Evolutionary conservation across 2,888 invertebrate species (phyloP).

Genomic region (Odontothrips loti): DNA sequence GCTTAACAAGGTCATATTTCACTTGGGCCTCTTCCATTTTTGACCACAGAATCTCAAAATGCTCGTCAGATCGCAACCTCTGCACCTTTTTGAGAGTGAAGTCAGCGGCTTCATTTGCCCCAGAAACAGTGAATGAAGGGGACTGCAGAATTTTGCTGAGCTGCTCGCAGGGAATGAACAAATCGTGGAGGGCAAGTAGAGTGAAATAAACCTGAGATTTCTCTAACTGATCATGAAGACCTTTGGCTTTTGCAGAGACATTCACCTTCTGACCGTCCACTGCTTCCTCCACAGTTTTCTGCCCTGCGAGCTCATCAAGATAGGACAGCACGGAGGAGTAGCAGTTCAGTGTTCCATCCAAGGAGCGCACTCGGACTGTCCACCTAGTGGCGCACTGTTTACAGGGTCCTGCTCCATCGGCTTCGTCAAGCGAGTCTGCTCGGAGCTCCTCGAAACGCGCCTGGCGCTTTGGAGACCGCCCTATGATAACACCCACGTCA

Average conservation of each 20-base stretch:
- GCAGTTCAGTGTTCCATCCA: neutral
- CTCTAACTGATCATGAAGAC: neutral
- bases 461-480: conserved; percentile 8
- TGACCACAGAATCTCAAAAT: neutral
- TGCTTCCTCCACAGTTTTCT: neutral
- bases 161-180: neutral
- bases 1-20: neutral
- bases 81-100: neutral
- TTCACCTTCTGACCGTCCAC: neutral
- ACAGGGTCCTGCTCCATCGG: neutral
- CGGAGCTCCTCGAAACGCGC: neutral
- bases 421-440: neutral
- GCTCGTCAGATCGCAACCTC: neutral
- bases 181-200: neutral
- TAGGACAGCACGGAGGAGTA: neutral
- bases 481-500: neutral
- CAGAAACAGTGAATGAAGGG: neutral
- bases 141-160: neutral
- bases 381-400: neutral
- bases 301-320: neutral
- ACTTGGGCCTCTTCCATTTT: neutral
- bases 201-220: neutral
- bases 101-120: neutral
- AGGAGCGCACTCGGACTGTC: neutral
- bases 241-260: neutral